phyloP scores from a whole-genome alignment of 2,888 invertebrate genomes.

The Pterostichus niger region DNA sequence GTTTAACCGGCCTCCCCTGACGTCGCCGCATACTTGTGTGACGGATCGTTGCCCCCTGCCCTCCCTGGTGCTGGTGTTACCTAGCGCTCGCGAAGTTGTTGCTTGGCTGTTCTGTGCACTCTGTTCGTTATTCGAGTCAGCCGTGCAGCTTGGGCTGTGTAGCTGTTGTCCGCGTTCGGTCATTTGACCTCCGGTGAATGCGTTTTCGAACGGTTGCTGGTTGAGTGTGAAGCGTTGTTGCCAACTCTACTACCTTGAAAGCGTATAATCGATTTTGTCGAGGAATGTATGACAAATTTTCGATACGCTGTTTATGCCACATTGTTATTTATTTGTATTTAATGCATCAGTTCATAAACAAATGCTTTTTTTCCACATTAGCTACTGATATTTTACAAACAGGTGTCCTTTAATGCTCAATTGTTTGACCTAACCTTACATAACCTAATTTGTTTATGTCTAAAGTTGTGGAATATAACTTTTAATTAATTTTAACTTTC shows the following conservation, averaged over 20 bases:
- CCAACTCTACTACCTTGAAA: constrained; percentile 33
- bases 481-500: too few relatives aligned
- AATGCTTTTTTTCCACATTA: too few relatives aligned
- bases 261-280: constrained; percentile 32
- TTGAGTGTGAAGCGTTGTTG: constrained; percentile 29
- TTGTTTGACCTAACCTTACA: too few relatives aligned
- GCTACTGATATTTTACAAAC: too few relatives aligned
- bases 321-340: background rate
- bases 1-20: constrained; percentile 19
- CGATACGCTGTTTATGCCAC: background rate
- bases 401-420: too few relatives aligned
- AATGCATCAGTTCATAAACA: too few relatives aligned
- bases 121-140: constrained; percentile 52
- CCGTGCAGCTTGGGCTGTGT: constrained; percentile 15
- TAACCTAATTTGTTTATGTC: too few relatives aligned
- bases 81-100: background rate
- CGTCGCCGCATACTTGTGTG: constrained; percentile 46
- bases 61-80: background rate
- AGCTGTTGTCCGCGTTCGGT: constrained; percentile 48
- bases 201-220: constrained; percentile 27
- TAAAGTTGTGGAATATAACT: too few relatives aligned
- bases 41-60: constrained; percentile 32
- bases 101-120: constrained; percentile 24
- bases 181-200: constrained; percentile 56
- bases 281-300: constrained; percentile 18